Evolutionary conservation across 2,113 vertebrate species (phyloP).

Genomic region (Sinocyclocheilus rhinocerous): DNA sequence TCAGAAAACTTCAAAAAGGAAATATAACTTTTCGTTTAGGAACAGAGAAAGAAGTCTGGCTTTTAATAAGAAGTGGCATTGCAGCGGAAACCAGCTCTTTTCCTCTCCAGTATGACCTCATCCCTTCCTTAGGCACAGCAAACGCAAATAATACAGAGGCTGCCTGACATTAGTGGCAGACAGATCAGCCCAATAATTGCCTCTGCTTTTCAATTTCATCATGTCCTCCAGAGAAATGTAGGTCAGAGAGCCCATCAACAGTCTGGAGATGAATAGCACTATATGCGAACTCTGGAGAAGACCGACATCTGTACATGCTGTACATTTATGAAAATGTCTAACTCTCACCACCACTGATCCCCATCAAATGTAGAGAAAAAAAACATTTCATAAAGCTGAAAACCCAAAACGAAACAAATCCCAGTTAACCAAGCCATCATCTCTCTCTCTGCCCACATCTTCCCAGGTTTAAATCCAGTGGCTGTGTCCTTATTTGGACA

Average conservation of each 20-base stretch:
- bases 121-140: conserved; percentile 53
- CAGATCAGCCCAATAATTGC: conserved; percentile 49
- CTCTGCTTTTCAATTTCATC: conserved; percentile 46
- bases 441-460: conserved; percentile 2
- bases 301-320: neutral
- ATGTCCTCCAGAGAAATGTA: conserved; percentile 43
- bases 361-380: neutral
- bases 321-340: conserved; percentile 18
- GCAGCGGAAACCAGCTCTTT: conserved; percentile 56
- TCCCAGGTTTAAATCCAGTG: conserved; percentile 44
- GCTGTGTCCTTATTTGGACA: conserved; percentile 54
- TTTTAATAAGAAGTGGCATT: conserved; percentile 59
- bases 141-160: conserved; percentile 53
- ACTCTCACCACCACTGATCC: neutral
- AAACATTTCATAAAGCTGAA: conserved; percentile 17
- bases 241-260: conserved; percentile 42
- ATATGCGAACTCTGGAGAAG: conserved; percentile 30
- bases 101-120: conserved; percentile 64
- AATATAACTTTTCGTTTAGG: conserved; percentile 54
- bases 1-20: conserved; percentile 51
- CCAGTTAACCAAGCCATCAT: neutral
- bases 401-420: neutral
- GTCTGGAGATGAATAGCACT: conserved; percentile 4
- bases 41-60: conserved; percentile 54
- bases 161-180: conserved; percentile 47